Percentiles rank a stretch among this genome's conserved stretches.
Conservation (phyloP, 35 echinoderm and acorn worm species). For the Holothuria glaberrima region DNA sequence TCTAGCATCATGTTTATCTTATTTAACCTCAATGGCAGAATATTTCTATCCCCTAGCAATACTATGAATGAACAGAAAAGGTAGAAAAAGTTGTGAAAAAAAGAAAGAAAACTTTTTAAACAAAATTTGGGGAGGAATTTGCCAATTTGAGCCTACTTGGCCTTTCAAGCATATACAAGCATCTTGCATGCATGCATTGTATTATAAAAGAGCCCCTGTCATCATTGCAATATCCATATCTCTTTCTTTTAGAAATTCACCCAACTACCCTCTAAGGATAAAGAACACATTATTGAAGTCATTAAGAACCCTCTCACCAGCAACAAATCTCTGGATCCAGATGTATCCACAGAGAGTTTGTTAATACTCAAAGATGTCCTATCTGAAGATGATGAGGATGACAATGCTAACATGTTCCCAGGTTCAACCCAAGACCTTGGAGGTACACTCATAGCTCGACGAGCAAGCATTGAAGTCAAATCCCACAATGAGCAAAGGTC, state of each 20-base stretch:
- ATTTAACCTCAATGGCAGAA: too few species aligned
- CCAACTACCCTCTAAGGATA: not conserved
- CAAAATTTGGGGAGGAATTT: too few species aligned
- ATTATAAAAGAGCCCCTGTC: too few species aligned
- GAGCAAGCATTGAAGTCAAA: constrained; percentile 25
- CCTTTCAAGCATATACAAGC: too few species aligned
- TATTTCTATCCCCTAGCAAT: too few species aligned
- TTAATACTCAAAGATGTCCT: not conserved
- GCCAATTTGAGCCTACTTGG: too few species aligned
- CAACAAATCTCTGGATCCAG: not conserved
- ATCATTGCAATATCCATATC: not conserved
- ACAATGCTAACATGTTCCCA: not conserved
- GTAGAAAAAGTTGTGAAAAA: too few species aligned
- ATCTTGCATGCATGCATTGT: too few species aligned
- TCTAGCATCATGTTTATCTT: too few species aligned
- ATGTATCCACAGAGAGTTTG: constrained; percentile 7
- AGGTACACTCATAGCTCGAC: not conserved
- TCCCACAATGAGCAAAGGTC: not conserved
- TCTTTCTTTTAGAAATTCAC: constrained; percentile 17
- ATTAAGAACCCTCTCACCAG: not conserved
- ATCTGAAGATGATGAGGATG: not conserved
- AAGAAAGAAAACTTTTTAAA: too few species aligned
- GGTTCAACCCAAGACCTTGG: not conserved
- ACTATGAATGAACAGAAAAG: too few species aligned
- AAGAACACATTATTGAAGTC: not conserved